These are phyloP conservation scores for Acrossocheilus fasciatus DNA, from an alignment of 2,797 vertebrate genomes.

Conservation along the genomic window DNA sequence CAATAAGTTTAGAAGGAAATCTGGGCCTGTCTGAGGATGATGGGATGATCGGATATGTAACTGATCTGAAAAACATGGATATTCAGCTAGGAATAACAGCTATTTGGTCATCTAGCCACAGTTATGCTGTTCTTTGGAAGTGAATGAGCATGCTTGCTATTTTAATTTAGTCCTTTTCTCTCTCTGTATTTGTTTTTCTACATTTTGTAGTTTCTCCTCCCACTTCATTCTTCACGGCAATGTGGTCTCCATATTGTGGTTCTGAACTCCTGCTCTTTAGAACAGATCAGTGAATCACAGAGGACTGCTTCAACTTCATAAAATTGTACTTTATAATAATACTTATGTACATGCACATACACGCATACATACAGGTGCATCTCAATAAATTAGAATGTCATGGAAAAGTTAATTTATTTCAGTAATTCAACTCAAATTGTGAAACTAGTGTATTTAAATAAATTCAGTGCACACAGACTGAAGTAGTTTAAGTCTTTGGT, in stretches of 20 bases:
- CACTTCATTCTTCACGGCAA: constrained; percentile 24
- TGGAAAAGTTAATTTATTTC: no score
- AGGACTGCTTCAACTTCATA: not conserved
- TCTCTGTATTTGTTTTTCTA: not conserved
- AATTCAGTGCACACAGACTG: no score
- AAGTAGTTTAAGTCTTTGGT: no score
- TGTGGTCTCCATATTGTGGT: constrained; percentile 13
- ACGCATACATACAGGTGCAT: no score
- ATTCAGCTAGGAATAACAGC: constrained; percentile 14
- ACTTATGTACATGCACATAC: no score
- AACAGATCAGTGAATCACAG: not conserved
- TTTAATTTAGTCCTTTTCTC: constrained; percentile 13
- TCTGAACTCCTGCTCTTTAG: not conserved
- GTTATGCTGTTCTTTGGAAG: constrained; percentile 24
- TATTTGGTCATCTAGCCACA: constrained; percentile 30
- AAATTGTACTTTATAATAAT: not conserved
- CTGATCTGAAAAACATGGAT: constrained; percentile 35
- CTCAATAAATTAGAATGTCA: no score
- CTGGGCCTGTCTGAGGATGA: constrained; percentile 19
- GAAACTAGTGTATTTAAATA: no score
- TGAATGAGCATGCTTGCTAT: not conserved
- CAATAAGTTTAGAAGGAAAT: constrained; percentile 21
- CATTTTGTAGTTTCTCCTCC: constrained; percentile 6
- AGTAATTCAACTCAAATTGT: no score
- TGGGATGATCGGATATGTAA: not conserved